Base-by-base conservation (phyloP, 2,888 invertebrate genomes). In the Nysson spinosus region DNA sequence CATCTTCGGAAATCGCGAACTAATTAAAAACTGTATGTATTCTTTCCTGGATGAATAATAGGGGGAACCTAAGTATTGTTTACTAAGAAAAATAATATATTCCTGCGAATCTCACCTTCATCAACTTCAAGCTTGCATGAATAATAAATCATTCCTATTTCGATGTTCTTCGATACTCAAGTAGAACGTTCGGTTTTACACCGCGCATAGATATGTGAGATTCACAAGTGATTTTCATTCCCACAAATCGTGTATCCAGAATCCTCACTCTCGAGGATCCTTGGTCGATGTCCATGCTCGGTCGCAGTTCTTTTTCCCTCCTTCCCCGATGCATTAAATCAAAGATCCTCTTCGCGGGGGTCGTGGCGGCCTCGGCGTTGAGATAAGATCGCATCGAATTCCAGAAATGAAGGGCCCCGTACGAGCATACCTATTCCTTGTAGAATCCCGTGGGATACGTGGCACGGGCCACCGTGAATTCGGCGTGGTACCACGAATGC, bases 331-430 rank as follows among this genome's bases (percentile, higher is more conserved):
- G 39, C 60, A 74, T 43, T 81, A 81, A 81, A 82, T 83, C 81
- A 81, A 82, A 75, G 63, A 68, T 66, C 58, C 69, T 73, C 76
- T 79, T 82, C 69, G 78, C 78, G 82, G 75, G 77, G 77, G 78
- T 80, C 72, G 69, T 54, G 56, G 49, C 43, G 57, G 63, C 43
- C 44, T 67, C 60, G 61, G 17, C 46, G 49, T 24, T 42, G 67
- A 77, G 81, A 81, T 80, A 80, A 72, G 69, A 81, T 82, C 79
- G 64, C 72, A 67, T 80, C 66, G 74, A 68, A 80, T 80, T 75
- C 72, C 67, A 67, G 69, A 75, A 75, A 75, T 58, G 52, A 60
- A 50, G 57, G 67, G 54, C 39, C 57, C 39, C 11, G 50, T 35
- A 50, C 39, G 35, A 35, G 49, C 35, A 50, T 44, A 58, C 39